A percentile compares a stretch with the other conserved stretches of the same genome.
Evolutionary conservation across 2,888 invertebrate species (phyloP).

Genomic region (Tinea pellionella): DNA sequence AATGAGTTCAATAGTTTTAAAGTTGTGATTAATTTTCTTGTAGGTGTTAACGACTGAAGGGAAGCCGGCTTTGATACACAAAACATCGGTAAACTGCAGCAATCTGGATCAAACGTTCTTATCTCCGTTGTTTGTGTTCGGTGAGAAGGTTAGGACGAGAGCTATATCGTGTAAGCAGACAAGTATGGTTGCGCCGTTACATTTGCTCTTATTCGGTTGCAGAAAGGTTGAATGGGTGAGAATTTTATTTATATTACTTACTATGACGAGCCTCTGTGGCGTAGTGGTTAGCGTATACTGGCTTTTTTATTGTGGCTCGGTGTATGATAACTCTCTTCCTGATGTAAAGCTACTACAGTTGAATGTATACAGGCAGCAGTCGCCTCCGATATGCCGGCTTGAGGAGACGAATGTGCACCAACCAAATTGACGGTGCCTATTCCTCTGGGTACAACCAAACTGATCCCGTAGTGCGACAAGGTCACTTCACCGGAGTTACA

Average conservation of each 20-base stretch:
- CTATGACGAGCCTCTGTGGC: not conserved
- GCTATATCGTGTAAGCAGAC: conserved; percentile 97
- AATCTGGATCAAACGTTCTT: conserved; percentile 86
- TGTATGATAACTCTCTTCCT: too few species aligned
- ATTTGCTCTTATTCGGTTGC: conserved; percentile 92
- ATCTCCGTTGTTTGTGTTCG: conserved; percentile 96
- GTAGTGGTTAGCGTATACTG: not conserved
- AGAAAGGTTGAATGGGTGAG: conserved; percentile 82
- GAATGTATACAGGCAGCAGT: too few species aligned
- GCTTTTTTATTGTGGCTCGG: too few species aligned
- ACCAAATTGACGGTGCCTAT: too few species aligned
- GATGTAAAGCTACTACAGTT: too few species aligned
- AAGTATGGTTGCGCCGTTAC: conserved; percentile 92
- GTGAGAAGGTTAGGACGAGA: conserved; percentile 96
- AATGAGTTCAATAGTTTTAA: too few species aligned
- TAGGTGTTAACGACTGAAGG: conserved; percentile 94
- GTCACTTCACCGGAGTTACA: too few species aligned
- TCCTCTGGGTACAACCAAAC: too few species aligned
- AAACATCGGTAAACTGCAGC: conserved; percentile 95
- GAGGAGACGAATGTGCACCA: too few species aligned
- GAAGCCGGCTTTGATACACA: conserved; percentile 94
- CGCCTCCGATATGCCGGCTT: too few species aligned
- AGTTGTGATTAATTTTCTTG: not conserved
- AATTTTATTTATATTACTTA: conserved; percentile 13
- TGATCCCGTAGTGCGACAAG: too few species aligned